Conservation (phyloP, 1,140 invertebrate species). For the Caenorhabditis inopinata region DNA sequence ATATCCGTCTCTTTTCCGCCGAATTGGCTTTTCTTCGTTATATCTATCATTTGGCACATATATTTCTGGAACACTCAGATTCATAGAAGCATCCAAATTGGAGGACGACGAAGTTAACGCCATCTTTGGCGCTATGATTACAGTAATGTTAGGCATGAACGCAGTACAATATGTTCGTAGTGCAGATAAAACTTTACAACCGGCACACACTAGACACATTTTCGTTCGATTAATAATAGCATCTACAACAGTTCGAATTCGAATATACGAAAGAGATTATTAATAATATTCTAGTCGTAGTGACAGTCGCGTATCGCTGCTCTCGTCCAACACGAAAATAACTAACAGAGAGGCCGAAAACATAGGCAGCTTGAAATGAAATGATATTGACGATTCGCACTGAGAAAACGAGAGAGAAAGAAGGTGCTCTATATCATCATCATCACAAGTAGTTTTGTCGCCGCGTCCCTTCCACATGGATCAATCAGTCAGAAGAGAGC, state of each 20-base stretch:
- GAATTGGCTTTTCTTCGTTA: not conserved
- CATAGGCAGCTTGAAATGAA: not conserved
- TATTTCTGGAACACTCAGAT: not conserved
- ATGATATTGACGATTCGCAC: not conserved
- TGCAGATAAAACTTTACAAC: conserved; percentile 20
- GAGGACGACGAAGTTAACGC: not conserved
- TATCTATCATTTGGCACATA: conserved; percentile 9
- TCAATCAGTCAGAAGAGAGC: not conserved
- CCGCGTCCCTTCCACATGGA: not conserved
- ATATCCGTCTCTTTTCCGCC: not conserved
- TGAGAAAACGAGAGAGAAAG: not conserved
- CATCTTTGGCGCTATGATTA: conserved; percentile 5
- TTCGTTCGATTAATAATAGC: conserved; percentile 30
- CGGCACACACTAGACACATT: conserved; percentile 23
- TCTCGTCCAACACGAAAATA: not conserved
- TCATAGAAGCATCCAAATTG: not conserved
- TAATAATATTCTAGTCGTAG: not conserved
- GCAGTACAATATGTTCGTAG: conserved; percentile 20
- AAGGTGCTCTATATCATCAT: conserved; percentile 27
- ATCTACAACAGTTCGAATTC: conserved; percentile 25
- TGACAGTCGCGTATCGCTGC: conserved; percentile 18
- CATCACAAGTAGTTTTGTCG: conserved; percentile 26
- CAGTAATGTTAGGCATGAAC: conserved; percentile 29
- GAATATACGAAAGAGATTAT: not conserved
- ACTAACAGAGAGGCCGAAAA: not conserved